These are phyloP conservation scores for Geotrypetes seraphini DNA, from an alignment of 2,797 vertebrate species.

Conservation along the genomic window DNA sequence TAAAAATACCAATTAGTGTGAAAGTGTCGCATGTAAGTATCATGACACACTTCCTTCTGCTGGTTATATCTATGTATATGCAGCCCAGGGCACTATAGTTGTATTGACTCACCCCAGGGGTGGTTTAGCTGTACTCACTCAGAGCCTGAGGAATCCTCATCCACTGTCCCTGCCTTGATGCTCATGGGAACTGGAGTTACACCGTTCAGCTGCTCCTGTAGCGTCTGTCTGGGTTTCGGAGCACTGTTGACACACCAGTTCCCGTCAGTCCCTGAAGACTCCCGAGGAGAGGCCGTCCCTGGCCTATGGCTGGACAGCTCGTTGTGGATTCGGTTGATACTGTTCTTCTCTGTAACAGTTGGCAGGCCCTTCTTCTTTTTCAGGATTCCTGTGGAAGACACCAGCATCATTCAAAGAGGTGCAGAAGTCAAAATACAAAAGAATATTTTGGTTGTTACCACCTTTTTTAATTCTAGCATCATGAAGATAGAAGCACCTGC, in stretches of 20 bases:
- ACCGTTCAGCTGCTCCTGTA: constrained; percentile 67
- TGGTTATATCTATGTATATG: too few species aligned
- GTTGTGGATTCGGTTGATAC: constrained; percentile 58
- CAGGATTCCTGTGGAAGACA: constrained; percentile 72
- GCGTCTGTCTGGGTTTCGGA: constrained; percentile 41
- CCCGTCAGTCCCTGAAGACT: constrained; percentile 65
- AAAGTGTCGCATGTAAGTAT: too few species aligned
- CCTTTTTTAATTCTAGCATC: too few species aligned
- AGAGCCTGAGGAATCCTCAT: constrained; percentile 87
- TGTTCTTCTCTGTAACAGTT: constrained; percentile 71
- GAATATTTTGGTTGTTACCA: too few species aligned
- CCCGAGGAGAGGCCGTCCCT: constrained; percentile 50
- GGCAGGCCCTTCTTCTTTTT: constrained; percentile 84
- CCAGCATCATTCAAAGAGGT: too few species aligned
- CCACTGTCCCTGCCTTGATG: constrained; percentile 72
- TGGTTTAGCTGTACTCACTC: constrained; percentile 68
- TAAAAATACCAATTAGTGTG: too few species aligned
- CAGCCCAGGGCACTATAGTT: too few species aligned
- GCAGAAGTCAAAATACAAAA: too few species aligned
- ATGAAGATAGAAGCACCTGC: too few species aligned
- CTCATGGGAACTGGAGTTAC: constrained; percentile 67
- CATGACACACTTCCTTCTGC: too few species aligned
- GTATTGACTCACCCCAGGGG: too few species aligned
- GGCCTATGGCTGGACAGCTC: constrained; percentile 48
- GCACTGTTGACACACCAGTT: constrained; percentile 16